Base-by-base conservation (phyloP, 2,888 invertebrate species). In the Blera fallax region DNA sequence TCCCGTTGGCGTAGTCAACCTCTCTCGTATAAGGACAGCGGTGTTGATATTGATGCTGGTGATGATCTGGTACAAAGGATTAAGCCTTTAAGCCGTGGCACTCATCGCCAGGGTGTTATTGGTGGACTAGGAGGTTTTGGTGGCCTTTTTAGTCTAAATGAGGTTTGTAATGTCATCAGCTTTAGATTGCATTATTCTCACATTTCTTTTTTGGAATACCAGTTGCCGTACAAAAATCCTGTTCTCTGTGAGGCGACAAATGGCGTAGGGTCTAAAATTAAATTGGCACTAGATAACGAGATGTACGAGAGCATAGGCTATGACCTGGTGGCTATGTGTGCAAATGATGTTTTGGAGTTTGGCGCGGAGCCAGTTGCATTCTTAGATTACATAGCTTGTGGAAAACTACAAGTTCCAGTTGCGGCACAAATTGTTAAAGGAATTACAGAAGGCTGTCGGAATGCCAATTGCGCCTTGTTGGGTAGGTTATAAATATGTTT, bases 251-350 rank as follows among this genome's bases (percentile, higher is more conserved):
- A 98, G 85, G 98, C 98, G 0, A 98, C 98, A 0, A 98, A 98
- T 90, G 99, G 99, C 0, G 98, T 99, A 48, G 99, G 99, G 0
- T 98, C 99, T 4, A 99, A 99, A 92, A 94, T 99, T 1, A 97
- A 98, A 94, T 94, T 99, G 88, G 98, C 98, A 0, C 95, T 98
- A 90, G 94, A 94, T 79, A 94, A 95, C 90, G 94, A 95, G 14
- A 94, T 95, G 72, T 98, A 97, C 92, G 94, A 95, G 89, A 95
- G 96, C 0, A 95, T 99, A 70, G 99, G 99, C 0, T 96, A 97
- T 88, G 99, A 99, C 92, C 93, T 99, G 34, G 98, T 99, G 1
- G 99, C 99, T 3, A 98, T 99, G 98, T 98, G 98, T 90, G 98
- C 97, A 54, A 99, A 99, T 93, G 98, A 99, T 92, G 95, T 99